Evolutionary conservation across 1,140 invertebrate species (phyloP), one percentile per base, ranked within the genome.

Genomic region (Scylla paramamosain): DNA sequence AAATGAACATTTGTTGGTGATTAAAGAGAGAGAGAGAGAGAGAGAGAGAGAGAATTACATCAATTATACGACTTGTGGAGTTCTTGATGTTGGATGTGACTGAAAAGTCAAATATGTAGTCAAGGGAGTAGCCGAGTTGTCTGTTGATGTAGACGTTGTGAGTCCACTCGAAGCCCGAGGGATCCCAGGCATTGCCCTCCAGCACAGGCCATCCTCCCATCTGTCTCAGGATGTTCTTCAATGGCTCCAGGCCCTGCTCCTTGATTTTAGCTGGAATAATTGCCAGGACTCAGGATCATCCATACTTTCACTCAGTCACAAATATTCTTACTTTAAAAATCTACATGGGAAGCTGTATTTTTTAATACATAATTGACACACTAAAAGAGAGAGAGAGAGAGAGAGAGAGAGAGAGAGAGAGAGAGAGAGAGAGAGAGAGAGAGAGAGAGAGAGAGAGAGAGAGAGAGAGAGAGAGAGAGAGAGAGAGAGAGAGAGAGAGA

Each of bases 91-190:
- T 99, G 10, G 98, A 98, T 4, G 98, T 98, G 92, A 99, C 98
- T 59, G 98, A 99, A 96, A 99, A 98, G 96, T 99, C 98, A n/a
- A 99, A 97, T 96, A 99, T 98, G 96, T 99, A 99, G 97, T 99
- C 98, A 82, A 99, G 98, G 8, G 98, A 98, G 96, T 98, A 99
- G 4, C 99, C 99, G 7, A 97, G 97, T 89, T 97, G 97, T 29
- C 98, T 97, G 97, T 98, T 99, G 93, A 97, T 98, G 97, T 98
- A 99, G 4, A 99, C 98, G 12, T 98, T 98, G 95, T 98, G 97
- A 96, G 98, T 98, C 99, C 98, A 99, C 86, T 98, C 97, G 97
- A 98, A 99, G 46, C 97, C 97, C 0, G 97, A 96, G 31, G 97
- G 97, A 93, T 98, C 97, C 99, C 99, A 99, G 0, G 96, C 96